Evolutionary conservation across 2,797 vertebrate species (phyloP), one percentile per base, ranked within the genome.

Genomic region (Danio kyathit): DNA sequence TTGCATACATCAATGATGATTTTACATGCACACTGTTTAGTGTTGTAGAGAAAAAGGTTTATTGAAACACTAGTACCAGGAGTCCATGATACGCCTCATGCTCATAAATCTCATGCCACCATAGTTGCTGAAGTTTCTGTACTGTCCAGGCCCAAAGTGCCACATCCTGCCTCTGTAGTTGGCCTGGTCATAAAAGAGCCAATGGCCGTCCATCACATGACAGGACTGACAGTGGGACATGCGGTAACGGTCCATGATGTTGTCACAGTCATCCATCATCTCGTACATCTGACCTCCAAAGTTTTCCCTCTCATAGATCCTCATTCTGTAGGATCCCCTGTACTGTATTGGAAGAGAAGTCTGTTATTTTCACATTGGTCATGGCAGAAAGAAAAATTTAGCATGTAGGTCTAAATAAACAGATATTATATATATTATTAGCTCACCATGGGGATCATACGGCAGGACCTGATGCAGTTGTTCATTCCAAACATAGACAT

Each of bases 131-230:
- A 79, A 87, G 74, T 51, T 81, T 52, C 85, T 85, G 81, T 87
- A 85, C 83, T 87, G 76, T 71, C 84, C 82, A 19, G 82, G 86
- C 13, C 78, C 66, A 59, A 86, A 77, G 74, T 81, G 82, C 80
- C n/a, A 72, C 82, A 84, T 82, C 48, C 72, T 87, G 46, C 86
- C 86, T 65, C 77, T 85, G 86, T 81, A 87, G 73, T 84, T 14
- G 65, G 84, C 76, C 71, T 85, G 86, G 46, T 87, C 82, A 29
- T 87, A 87, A 73, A 85, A 78, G 67, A 87, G 74, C 86, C 86
- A 85, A 60, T 83, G 77, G 41, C 86, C 84, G 0, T 85, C 82
- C 86, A 85, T 84, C 72, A 86, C 66, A 75, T 82, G 77, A 46
- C 81, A 85, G 40, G 84, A 82, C 52, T 70, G 67, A 75, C 82